Base-by-base conservation (phyloP, 2,113 vertebrate species). In the Herpailurus yagouaroundi region DNA sequence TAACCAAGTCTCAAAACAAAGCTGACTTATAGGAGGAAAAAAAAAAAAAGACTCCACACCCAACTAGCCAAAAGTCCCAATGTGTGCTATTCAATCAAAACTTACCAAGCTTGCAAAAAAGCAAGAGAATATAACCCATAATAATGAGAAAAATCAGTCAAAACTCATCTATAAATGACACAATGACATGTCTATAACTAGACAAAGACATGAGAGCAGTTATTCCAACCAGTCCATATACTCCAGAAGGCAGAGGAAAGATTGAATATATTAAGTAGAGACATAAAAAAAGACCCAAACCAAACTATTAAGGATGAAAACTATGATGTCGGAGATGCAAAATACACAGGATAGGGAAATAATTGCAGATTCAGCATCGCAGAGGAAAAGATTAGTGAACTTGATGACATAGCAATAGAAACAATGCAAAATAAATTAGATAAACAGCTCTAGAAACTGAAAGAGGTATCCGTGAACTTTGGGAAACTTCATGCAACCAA, bases 1-100 rank as follows among this genome's bases (percentile, higher is more conserved):
- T 96, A 84, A 77, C 31, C 13, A 80, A 76, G 7, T 85, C 16
- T 89, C 57, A 92, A 89, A 95, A 60, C 21, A 85, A 96, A 74
- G 33, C 12, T 64, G 5, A 31, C 91, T 95, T 68, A 91, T 15
- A 41, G 27, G 11, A 4, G 5, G 12, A 11, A 29, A n/a, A 63
- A 31, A 66, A 29, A 29, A 76, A 31, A 16, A 74, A 60, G 25
- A 77, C 45, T 48, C 3, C 88, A 3, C 8, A 55, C 3, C 41
- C 55, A 77, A 29, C 1, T 16, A 93, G 18, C 52, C 81, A 81
- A 97, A 95, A 91, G 41, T 57, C 25, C 55, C 19, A 57, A 33
- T 41, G 21, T 15, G 36, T 83, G 48, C 3, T 33, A 52, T 88
- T 52, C 52, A 55, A 45, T 81, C 21, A 95, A 91, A 89, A 86